These are phyloP conservation scores for Caloenas nicobarica DNA, from an alignment of 2,113 vertebrate genomes.

Conservation along the genomic window DNA sequence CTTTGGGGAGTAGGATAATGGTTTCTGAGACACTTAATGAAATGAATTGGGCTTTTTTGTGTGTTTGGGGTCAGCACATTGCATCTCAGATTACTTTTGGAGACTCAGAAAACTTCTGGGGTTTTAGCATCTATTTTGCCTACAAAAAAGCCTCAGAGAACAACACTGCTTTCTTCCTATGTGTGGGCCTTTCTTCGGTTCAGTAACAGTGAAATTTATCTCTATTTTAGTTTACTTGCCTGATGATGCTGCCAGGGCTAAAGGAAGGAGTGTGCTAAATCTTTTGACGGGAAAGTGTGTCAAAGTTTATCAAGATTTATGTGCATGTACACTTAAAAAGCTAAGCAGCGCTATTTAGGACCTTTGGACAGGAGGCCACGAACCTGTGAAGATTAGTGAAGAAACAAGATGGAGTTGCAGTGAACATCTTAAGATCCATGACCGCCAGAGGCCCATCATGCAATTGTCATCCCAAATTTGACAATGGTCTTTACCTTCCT, in stretches of 20 bases:
- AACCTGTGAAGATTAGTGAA: background rate
- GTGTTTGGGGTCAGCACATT: background rate
- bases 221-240: background rate
- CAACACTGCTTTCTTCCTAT: background rate
- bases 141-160: background rate
- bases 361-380: background rate
- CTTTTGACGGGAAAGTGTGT: background rate
- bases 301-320: background rate
- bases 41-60: background rate
- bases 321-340: background rate
- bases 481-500: background rate
- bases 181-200: background rate
- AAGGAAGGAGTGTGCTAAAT: background rate
- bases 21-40: background rate
- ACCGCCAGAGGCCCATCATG: background rate
- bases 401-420: background rate
- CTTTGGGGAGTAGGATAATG: background rate
- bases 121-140: background rate
- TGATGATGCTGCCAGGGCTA: background rate
- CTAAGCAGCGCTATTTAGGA: background rate
- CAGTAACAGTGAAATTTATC: background rate
- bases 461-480: background rate
- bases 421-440: background rate
- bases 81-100: background rate
- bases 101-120: background rate